Evolutionary conservation across 2,888 invertebrate genomes (phyloP), one percentile per base, ranked within the genome.

Genomic region (Pristionchus mayeri): DNA sequence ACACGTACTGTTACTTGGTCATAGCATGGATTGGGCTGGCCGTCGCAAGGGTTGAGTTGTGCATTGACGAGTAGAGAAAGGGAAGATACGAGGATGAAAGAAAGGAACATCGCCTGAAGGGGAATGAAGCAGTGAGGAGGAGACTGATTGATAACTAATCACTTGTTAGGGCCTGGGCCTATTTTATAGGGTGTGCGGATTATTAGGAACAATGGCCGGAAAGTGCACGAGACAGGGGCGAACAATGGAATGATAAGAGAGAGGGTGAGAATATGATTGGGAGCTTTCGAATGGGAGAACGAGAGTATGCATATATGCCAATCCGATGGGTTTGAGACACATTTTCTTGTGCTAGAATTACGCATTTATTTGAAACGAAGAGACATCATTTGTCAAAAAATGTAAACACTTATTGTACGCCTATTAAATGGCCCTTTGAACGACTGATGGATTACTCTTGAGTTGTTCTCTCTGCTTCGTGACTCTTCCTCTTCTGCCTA

Each of bases 401-500:
- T n/a, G n/a, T n/a, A n/a, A n/a, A n/a, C n/a, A n/a, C n/a, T n/a
- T n/a, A n/a, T n/a, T n/a, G n/a, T n/a, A n/a, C n/a, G n/a, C n/a
- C n/a, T n/a, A n/a, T n/a, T 44, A 13, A 44, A 44, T 44, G 44
- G 13, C 13, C 44, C 44, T 13, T 44, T 13, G 7, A 6, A 21
- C 21, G 4, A 13, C n/a, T n/a, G 11, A 54, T 54, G 4, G 7
- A 9, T n/a, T 21, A 21, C 50, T 24, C 0, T 82, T 4, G 27
- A 84, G 84, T 52, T 84, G n/a, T 57, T 84, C 60, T 50, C 71
- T 7, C 71, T 84, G 24, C 52, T 79, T 21, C 48, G 63, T 63
- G 57, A 85, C 27, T 16, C 85, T 52, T 21, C 63, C 76, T 57
- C 86, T n/a, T 24, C 84, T 84, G 24, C 75, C 27, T 37, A 60